These are phyloP conservation scores for Lypha dubia DNA, from an alignment of 2,888 invertebrate species.

Conservation along the genomic window DNA sequence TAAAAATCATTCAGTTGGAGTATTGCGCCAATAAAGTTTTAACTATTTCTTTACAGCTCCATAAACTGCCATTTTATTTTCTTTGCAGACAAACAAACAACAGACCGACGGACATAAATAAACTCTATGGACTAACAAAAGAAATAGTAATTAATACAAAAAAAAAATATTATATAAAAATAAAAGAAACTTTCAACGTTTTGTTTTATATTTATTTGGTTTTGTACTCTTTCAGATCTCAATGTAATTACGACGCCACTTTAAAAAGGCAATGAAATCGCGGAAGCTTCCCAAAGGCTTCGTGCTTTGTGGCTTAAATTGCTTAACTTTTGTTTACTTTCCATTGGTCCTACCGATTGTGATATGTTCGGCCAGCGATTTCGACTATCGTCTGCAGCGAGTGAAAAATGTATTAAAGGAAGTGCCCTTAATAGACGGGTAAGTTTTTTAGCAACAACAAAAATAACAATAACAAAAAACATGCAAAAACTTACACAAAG, in stretches of 20 bases:
- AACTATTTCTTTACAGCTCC: no score
- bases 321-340: slow-evolving; percentile 82
- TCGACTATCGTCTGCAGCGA: slow-evolving; percentile 85
- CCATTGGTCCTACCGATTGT: slow-evolving; percentile 82
- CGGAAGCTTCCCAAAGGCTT: slow-evolving; percentile 83
- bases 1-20: no score
- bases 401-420: slow-evolving; percentile 85
- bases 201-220: no score
- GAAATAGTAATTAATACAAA: no score
- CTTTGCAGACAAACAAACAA: no score
- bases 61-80: no score
- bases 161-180: no score
- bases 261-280: slow-evolving; percentile 83
- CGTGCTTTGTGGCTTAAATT: slow-evolving; percentile 83
- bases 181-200: no score
- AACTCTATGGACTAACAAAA: no score
- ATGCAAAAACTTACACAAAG: background rate
- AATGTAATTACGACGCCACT: slow-evolving; percentile 81
- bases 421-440: slow-evolving; percentile 87
- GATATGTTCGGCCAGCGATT: slow-evolving; percentile 83
- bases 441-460: slow-evolving; percentile 74
- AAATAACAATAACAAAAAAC: background rate
- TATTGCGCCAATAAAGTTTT: no score
- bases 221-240: slow-evolving; percentile 75
- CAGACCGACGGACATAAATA: no score